Evolutionary conservation across 2,888 invertebrate species (phyloP).

Genomic region (Bhutanitis thaidina): DNA sequence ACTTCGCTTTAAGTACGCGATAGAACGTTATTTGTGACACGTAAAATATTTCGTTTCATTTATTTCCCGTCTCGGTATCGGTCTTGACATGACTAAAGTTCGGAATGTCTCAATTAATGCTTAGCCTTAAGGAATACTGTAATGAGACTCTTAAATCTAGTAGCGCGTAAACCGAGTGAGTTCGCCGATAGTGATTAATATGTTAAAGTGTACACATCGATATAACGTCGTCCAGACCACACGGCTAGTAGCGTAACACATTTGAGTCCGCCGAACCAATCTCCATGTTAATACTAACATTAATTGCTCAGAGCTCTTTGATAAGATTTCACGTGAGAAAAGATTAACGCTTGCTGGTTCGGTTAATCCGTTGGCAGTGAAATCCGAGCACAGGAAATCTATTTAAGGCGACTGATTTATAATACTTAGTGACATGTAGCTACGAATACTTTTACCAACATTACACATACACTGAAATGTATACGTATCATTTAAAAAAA

Average conservation of each 20-base stretch:
- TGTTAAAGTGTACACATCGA: slow-evolving; percentile 66
- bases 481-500: not conserved
- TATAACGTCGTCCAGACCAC: slow-evolving; percentile 56
- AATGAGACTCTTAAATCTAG: slow-evolving; percentile 68
- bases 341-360: slow-evolving; percentile 65
- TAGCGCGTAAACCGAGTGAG: slow-evolving; percentile 75
- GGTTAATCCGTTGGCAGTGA: slow-evolving; percentile 51
- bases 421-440: not conserved
- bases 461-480: too few relatives aligned
- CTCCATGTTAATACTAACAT: slow-evolving; percentile 50
- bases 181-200: slow-evolving; percentile 65
- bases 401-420: not conserved
- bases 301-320: slow-evolving; percentile 59
- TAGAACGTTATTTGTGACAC: slow-evolving; percentile 27
- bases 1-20: too few relatives aligned
- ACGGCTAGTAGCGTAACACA: slow-evolving; percentile 28
- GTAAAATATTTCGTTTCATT: slow-evolving; percentile 58
- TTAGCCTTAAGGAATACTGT: slow-evolving; percentile 73
- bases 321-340: slow-evolving; percentile 63
- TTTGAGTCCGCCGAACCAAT: slow-evolving; percentile 36
- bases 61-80: slow-evolving; percentile 48
- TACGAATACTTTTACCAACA: not conserved
- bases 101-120: slow-evolving; percentile 75
- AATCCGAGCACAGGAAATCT: slow-evolving; percentile 23
- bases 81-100: slow-evolving; percentile 45